Evolutionary conservation across 2,113 vertebrate species (phyloP), one percentile per base, ranked within the genome.

Genomic region (Mionectes macconnelli): DNA sequence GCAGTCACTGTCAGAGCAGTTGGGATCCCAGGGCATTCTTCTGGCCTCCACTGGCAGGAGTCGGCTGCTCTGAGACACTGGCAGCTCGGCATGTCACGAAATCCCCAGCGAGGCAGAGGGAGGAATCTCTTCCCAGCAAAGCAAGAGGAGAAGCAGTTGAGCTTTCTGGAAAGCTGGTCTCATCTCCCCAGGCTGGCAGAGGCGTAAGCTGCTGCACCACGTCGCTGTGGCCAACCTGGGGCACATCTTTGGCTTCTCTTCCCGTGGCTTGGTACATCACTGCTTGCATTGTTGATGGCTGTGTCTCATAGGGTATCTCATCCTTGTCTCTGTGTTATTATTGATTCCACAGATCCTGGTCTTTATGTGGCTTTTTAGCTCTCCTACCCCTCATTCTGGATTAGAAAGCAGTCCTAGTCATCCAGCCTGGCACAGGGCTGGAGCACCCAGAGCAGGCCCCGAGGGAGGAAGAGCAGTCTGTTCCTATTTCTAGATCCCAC

Each of bases 1-100:
- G 60, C 52, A 90, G 85, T 80, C 47, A 8, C 82, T 88, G 90
- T 95, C 84, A 25, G 94, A 84, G 87, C 78, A 27, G 7, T 88
- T 67, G 76, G 84, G 82, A 95, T 74, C 72, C 75, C 76, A 59
- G 82, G 53, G n/a, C 68, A 80, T 76, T 31, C 68, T 88, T 49
- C 60, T 86, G 93, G 89, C 55, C 47, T 92, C 40, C 33, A 0
- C 1, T 93, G 94, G 93, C 68, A 66, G 22, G 59, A 53, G 44
- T 31, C 0, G 1, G 78, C 94, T 90, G 72, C 78, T 80, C 59
- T 0, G 0, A 60, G 83, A 30, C 3, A 5, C 85, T 77, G 73
- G 93, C 91, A 88, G 78, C 87, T 67, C 4, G 0, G 73, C 59
- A 1, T 22, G 55, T 74, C 92, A 90, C 27, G 1, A 70, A 84